Base-by-base conservation (phyloP, 2,888 invertebrate genomes). In the Isoperla grammatica region DNA sequence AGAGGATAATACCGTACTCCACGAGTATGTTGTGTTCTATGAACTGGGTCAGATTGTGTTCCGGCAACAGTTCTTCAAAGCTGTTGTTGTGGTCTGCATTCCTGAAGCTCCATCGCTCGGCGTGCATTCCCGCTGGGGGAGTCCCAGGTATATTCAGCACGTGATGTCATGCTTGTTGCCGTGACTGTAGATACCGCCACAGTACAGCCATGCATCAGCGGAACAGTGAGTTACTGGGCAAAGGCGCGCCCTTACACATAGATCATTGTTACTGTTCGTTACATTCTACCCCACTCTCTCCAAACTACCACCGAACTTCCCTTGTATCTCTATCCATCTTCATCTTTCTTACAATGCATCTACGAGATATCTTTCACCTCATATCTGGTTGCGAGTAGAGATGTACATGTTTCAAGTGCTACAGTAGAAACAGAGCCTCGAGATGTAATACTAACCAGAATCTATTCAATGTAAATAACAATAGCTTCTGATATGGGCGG, bases 161-260 rank as follows among this genome's bases (percentile, higher is more conserved):
- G 48, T 22, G 22, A 20, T 48, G 49, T 23, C 49, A 50, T 29
- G 49, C 35, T 13, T 50, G 49, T 29, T 50, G 22, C 49, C 49
- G 49, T 50, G 49, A 22, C 49, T 50, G 17, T 11, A 50, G 35
- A 50, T 35, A n/a, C 15, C 11, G 19, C 17, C 19, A 20, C 15
- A n/a, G 53, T 53, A 39, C 39, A 53, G 53, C 53, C 15, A 53
- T 53, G 53, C 53, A 53, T 53, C 53, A 53, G 53, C 39, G 35
- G 29, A 29, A 22, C 29, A 13, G 39, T 39, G 53, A 53, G 53
- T 53, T 53, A 53, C 39, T 15, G 37, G 15, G 53, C 39, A 9
- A 53, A 53, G 53, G 53, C 53, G 53, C 39, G 53, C 53, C 53
- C 53, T 39, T 39, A 53, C 13, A 53, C 53, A 39, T 53, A 53